Conservation (phyloP, 2,888 invertebrate species). For the Macropis europaea region DNA sequence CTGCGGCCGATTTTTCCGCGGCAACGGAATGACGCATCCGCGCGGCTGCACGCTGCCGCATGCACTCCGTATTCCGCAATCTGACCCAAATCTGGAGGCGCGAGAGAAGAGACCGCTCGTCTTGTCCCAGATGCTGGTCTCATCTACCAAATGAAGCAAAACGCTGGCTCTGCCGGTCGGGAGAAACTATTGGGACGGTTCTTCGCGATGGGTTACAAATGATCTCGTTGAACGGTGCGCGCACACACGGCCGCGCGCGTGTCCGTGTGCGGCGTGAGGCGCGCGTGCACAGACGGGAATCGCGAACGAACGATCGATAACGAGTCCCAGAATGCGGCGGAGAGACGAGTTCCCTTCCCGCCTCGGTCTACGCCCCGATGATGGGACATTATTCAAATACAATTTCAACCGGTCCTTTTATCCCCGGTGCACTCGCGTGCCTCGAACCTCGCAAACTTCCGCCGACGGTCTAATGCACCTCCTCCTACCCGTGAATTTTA, state of each 20-base stretch:
- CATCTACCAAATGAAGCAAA: slow-evolving; percentile 71
- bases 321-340: slow-evolving; percentile 42
- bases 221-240: slow-evolving; percentile 34
- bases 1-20: slow-evolving; percentile 31
- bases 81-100: slow-evolving; percentile 72
- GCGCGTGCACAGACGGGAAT: background rate
- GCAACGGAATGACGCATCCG: slow-evolving; percentile 45
- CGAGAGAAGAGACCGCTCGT: slow-evolving; percentile 44
- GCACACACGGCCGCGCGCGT: background rate
- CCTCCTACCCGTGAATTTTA: slow-evolving; percentile 39
- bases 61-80: slow-evolving; percentile 57
- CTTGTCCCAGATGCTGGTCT: slow-evolving; percentile 68
- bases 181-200: slow-evolving; percentile 37
- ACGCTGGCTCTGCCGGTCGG: slow-evolving; percentile 39
- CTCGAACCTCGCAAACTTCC: slow-evolving; percentile 23
- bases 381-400: slow-evolving; percentile 46
- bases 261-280: background rate
- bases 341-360: background rate
- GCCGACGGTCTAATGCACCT: slow-evolving; percentile 28
- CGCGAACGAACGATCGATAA: slow-evolving; percentile 27
- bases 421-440: background rate
- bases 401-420: slow-evolving; percentile 37
- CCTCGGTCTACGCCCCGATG: background rate
- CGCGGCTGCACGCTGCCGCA: background rate
- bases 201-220: slow-evolving; percentile 30